Evolutionary conservation across 2,888 invertebrate species (phyloP).

Genomic region (Chrysolina haemoptera): DNA sequence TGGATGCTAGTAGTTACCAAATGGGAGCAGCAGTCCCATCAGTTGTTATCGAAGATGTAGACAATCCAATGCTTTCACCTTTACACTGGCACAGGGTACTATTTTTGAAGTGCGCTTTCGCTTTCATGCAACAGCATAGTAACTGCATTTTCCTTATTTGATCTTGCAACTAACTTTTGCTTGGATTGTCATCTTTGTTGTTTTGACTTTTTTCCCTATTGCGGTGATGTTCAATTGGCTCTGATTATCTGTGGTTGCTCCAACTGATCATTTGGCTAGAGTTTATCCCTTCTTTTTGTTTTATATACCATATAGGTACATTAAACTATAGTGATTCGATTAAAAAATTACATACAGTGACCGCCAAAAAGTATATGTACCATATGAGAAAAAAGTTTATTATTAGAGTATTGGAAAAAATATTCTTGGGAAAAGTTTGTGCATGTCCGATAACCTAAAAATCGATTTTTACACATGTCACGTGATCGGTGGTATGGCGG

Average conservation of each 20-base stretch:
- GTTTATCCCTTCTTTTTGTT: neutral
- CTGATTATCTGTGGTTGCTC: neutral
- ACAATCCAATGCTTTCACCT: constrained; percentile 59
- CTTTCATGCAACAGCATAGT: constrained; percentile 16
- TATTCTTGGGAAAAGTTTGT: too few species aligned
- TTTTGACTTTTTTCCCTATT: neutral
- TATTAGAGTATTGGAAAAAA: too few species aligned
- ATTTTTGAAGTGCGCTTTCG: constrained; percentile 20
- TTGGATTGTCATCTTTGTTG: neutral
- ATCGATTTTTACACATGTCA: too few species aligned
- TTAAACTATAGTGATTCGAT: too few species aligned
- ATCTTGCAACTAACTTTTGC: neutral
- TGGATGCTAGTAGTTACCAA: constrained; percentile 49
- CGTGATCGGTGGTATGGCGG: too few species aligned
- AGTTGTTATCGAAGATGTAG: constrained; percentile 64
- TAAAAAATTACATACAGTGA: too few species aligned
- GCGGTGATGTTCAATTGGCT: neutral
- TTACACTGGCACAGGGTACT: constrained; percentile 61
- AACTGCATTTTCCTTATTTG: constrained; percentile 1
- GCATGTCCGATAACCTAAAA: too few species aligned
- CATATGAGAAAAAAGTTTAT: too few species aligned
- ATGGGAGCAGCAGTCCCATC: constrained; percentile 56
- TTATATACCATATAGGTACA: neutral
- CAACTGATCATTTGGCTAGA: neutral
- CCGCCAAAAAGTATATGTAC: too few species aligned